Base-by-base conservation (phyloP, 2,797 vertebrate genomes). In the Scomberomorus guttatus region DNA sequence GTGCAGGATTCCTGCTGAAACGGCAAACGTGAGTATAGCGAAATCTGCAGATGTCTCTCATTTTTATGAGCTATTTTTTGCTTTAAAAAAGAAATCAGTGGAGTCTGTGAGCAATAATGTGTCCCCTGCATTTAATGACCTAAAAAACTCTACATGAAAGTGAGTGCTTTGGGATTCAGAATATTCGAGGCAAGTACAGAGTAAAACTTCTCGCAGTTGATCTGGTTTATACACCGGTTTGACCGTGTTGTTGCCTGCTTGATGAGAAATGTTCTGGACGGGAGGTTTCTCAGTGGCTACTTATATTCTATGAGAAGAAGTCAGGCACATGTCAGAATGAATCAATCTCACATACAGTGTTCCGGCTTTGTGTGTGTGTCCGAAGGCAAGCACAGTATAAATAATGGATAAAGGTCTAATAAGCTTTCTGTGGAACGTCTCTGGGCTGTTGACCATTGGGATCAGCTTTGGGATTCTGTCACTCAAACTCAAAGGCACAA, bases 401-500 rank as follows among this genome's bases (percentile, higher is more conserved):
- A 94, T 93, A 92, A 92, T 90, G 75, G 87, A 89, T 91, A 83
- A 79, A 79, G 78, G 83, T 82, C 70, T 90, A 92, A 93, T 91
- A 92, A 84, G 92, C 86, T 93, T 93, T 91, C 86, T 79, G 71
- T 82, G 79, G 68, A 92, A 87, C 86, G 82, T 94, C 89, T 91
- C 69, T 87, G 82, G 79, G 81, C 77, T 93, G 91, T 94, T 94
- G 93, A 94, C 94, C 85, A 39, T 82, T 75, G 81, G 88, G 92
- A 95, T 95, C 89, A 93, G 87, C 87, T 79, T 92, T 88, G 78
- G 82, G 89, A 93, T 90, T 92, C 89, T 89, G 87, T 92, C 90
- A 86, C 81, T 92, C 89, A 82, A 83, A 86, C 85, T 77, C 63
- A 82, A 87, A 90, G 85, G 81, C 77, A 75, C 75, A 73, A 76